Evolutionary conservation across 2,888 invertebrate species (phyloP), one percentile per base, ranked within the genome.

Genomic region (Coleophora deauratella): DNA sequence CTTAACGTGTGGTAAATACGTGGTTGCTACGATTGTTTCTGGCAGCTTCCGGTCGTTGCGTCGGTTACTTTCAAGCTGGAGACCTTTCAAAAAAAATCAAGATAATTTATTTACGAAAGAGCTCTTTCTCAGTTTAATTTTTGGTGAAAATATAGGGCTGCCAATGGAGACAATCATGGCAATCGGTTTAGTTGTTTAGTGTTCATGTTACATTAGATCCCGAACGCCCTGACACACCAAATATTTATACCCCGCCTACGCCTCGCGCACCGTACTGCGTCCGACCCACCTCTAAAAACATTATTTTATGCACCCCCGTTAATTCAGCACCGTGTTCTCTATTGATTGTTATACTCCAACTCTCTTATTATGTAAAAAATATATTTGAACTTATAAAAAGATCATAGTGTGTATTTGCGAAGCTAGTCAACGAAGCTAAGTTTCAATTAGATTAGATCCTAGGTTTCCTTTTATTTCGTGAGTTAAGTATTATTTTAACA

Each of bases 141-240:
- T 21, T 21, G 21, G 6, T 21, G 3, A 4, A 4, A 3, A 21
- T 21, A 21, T 6, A 4, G 3, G 3, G 6, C 21, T 3, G 21
- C 6, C 21, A 4, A 21, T 6, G 31, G 31, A 30, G 7, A 52
- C 66, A 66, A 66, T 70, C 70, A 73, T 72, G 74, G 66, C 55
- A 58, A 73, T 62, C 58, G 69, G 75, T 67, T 74, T 84, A 84
- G 81, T 77, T 77, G 74, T 82, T 78, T 85, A 82, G 82, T 80
- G 73, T 80, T 82, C 84, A 82, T 82, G 82, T 84, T 84, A 75
- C 70, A 74, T 79, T 82, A 85, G 79, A 76, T 74, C 70, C 72
- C 57, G 67, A 67, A 68, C 71, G 70, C 72, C 74, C 66, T 66
- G 60, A 62, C 51, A 69, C 61, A 72, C 59, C 66, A 59, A 69